Conservation (phyloP, 2,113 vertebrate genomes). For the Toxotes chatareus region DNA sequence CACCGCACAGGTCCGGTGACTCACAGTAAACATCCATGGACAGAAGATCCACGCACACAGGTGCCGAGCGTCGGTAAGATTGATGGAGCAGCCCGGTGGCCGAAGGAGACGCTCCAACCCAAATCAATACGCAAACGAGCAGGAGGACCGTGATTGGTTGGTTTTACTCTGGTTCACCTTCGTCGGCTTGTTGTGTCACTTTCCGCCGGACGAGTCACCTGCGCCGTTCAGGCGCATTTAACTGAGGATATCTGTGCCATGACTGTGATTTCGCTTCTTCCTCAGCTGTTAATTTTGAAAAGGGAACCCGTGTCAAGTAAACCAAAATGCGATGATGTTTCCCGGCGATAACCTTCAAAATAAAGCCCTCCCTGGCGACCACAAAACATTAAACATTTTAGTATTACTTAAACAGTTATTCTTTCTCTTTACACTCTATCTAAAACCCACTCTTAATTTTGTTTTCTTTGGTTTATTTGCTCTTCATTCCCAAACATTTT, state of each 20-base stretch:
- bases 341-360: slow-evolving; percentile 24
- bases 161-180: not conserved
- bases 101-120: slow-evolving; percentile 43
- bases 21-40: slow-evolving; percentile 6
- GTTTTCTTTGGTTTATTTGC: not conserved
- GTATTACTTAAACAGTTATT: not conserved
- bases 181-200: not conserved
- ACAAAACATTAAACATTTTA: not conserved
- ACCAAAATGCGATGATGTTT: not conserved
- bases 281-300: not conserved
- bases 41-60: slow-evolving; percentile 20
- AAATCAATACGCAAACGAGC: slow-evolving; percentile 40
- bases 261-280: not conserved
- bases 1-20: slow-evolving; percentile 6
- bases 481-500: not conserved
- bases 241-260: accelerated
- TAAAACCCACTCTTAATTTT: accelerated
- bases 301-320: accelerated
- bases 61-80: slow-evolving; percentile 42
- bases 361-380: not conserved
- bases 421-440: not conserved
- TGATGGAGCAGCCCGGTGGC: slow-evolving; percentile 26
- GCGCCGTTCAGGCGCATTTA: no score
- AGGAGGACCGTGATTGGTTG: slow-evolving; percentile 65
- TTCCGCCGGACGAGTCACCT: not conserved